Percentiles rank a stretch among this genome's conserved stretches.
Conservation (phyloP, 2,888 invertebrate species). For the Lysandra bellargus region DNA sequence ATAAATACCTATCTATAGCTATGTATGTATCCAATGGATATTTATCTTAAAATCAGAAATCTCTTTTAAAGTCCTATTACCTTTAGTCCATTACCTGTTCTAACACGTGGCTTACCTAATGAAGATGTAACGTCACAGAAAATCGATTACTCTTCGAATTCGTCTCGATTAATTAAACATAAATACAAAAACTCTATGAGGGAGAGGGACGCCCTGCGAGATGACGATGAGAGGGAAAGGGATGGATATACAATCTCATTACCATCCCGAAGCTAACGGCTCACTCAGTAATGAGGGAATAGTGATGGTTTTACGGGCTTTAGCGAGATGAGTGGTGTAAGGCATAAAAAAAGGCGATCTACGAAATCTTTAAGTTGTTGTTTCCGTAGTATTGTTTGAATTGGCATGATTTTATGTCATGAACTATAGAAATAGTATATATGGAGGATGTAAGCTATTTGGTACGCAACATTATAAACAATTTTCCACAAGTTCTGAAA, state of each 20-base stretch:
- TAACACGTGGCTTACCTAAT: not conserved
- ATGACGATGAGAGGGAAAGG: slow-evolving; percentile 41
- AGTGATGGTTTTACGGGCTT: slow-evolving; percentile 55
- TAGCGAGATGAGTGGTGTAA: slow-evolving; percentile 34
- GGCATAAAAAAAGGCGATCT: slow-evolving; percentile 15
- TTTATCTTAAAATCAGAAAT: too few relatives aligned
- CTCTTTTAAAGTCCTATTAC: not conserved
- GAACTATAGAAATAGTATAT: too few relatives aligned
- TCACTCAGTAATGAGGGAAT: slow-evolving; percentile 58
- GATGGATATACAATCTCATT: slow-evolving; percentile 55
- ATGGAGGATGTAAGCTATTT: too few relatives aligned
- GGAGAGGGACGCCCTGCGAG: slow-evolving; percentile 31
- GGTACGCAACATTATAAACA: too few relatives aligned
- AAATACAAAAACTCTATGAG: slow-evolving; percentile 9
- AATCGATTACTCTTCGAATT: slow-evolving; percentile 19
- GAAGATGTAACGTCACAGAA: not conserved
- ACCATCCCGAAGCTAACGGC: slow-evolving; percentile 59
- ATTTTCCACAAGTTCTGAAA: too few relatives aligned
- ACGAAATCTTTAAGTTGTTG: too few relatives aligned
- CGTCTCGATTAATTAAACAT: slow-evolving; percentile 27
- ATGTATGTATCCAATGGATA: too few relatives aligned
- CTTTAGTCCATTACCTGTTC: not conserved
- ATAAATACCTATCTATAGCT: too few relatives aligned
- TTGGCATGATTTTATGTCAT: too few relatives aligned
- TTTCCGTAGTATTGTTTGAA: too few relatives aligned